phyloP scores from a whole-genome alignment of 2,797 vertebrate species.

The Cyprinella venusta region DNA sequence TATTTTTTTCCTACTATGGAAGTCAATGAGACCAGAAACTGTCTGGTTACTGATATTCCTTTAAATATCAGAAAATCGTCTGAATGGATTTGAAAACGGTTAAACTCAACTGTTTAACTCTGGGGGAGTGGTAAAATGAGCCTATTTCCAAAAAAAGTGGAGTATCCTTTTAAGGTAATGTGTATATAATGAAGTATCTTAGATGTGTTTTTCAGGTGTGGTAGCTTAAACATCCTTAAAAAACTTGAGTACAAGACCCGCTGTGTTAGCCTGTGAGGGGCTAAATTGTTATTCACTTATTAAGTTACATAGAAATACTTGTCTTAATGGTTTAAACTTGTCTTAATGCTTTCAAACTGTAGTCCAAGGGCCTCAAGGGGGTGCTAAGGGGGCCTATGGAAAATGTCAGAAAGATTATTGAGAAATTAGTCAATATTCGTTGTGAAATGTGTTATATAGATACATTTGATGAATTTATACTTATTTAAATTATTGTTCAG shows the following conservation, averaged over 20 bases:
- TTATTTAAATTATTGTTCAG: background rate
- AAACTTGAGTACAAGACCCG: background rate
- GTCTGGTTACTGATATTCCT: too few relatives aligned
- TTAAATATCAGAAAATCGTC: too few relatives aligned
- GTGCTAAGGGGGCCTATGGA: background rate
- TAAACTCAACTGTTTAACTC: too few relatives aligned
- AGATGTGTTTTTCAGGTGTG: background rate
- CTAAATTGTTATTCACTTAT: background rate
- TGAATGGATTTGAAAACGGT: too few relatives aligned
- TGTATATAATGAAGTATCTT: background rate
- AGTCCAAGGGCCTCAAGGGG: background rate
- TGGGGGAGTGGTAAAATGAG: too few relatives aligned
- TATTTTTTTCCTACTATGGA: too few relatives aligned
- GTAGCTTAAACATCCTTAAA: background rate
- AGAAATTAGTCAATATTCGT: background rate
- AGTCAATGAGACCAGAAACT: too few relatives aligned
- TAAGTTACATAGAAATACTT: background rate
- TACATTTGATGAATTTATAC: background rate
- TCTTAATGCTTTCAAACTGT: background rate
- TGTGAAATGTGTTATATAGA: background rate
- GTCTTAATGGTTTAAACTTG: background rate
- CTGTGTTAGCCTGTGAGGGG: background rate
- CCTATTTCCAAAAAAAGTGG: too few relatives aligned
- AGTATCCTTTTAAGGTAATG: too few relatives aligned
- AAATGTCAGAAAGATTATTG: background rate